Conservation (phyloP, 2,888 invertebrate genomes). For the Erynnis tages region DNA sequence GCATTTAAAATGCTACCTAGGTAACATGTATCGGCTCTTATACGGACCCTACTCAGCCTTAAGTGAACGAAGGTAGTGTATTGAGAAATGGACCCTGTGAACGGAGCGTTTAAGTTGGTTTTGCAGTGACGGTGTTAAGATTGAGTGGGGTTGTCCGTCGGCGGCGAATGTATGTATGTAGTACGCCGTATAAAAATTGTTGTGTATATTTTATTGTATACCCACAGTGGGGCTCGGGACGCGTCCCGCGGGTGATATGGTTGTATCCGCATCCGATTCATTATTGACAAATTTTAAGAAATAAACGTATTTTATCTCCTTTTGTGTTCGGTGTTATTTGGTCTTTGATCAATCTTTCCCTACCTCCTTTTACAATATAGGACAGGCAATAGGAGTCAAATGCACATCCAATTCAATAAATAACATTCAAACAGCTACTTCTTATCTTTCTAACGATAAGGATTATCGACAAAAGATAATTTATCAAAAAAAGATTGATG, state of each 20-base stretch:
- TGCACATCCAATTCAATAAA: background rate
- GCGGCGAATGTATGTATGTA: slow-evolving; percentile 27
- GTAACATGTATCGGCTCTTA: slow-evolving; percentile 16
- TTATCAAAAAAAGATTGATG: too few species aligned
- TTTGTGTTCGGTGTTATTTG: slow-evolving; percentile 54
- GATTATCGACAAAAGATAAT: too few species aligned
- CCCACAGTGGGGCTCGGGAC: slow-evolving; percentile 36
- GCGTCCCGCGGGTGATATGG: slow-evolving; percentile 45
- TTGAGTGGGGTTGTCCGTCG: slow-evolving; percentile 18
- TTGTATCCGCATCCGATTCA: slow-evolving; percentile 59
- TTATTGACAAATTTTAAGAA: slow-evolving; percentile 75
- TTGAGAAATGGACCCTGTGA: slow-evolving; percentile 27
- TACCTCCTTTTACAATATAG: background rate
- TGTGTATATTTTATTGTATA: slow-evolving; percentile 58
- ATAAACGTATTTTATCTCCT: slow-evolving; percentile 78
- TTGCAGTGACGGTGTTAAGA: slow-evolving; percentile 21
- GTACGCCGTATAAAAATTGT: slow-evolving; percentile 39
- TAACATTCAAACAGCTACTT: too few species aligned
- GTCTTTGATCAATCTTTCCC: slow-evolving; percentile 30
- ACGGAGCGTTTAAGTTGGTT: slow-evolving; percentile 10
- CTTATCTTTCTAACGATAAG: too few species aligned
- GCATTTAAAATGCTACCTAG: slow-evolving; percentile 39
- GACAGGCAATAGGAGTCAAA: background rate
- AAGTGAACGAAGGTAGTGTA: slow-evolving; percentile 32
- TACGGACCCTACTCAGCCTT: slow-evolving; percentile 18